Evolutionary conservation across 1,140 invertebrate genomes (phyloP).

Genomic region (Penaeus indicus): DNA sequence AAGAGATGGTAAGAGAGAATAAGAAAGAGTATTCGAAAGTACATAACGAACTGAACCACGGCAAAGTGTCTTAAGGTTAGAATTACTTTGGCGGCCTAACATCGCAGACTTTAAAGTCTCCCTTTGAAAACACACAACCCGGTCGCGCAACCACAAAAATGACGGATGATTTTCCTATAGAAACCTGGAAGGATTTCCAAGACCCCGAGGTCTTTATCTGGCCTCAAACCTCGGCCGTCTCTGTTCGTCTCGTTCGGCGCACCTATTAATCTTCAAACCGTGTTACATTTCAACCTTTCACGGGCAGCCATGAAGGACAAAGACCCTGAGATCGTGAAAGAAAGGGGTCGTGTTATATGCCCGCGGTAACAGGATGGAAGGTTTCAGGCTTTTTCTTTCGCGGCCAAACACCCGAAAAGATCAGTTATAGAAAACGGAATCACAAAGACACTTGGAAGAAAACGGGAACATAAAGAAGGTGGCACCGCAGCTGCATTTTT

Average conservation of each 20-base stretch:
- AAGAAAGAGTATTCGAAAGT: no score
- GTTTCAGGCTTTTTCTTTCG: conserved; percentile 39
- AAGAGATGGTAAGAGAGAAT: neutral
- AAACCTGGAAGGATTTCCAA: conserved; percentile 6
- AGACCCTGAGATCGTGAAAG: conserved; percentile 53
- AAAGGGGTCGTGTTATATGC: conserved; percentile 59
- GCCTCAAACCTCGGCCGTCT: conserved; percentile 23
- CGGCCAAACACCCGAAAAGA: conserved; percentile 33
- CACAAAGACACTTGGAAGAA: conserved; percentile 42
- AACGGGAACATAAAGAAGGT: conserved; percentile 29
- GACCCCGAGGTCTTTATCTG: conserved; percentile 55
- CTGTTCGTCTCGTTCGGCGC: conserved; percentile 8
- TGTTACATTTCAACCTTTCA: conserved; percentile 63
- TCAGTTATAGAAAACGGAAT: conserved; percentile 38
- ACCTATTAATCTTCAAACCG: conserved; percentile 63
- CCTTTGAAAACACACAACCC: neutral
- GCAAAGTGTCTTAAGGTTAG: no score
- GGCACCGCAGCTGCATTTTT: neutral
- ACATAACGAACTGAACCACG: no score
- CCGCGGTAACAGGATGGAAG: conserved; percentile 45
- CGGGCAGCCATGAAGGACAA: conserved; percentile 48
- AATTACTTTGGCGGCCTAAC: no score
- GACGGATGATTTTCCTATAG: conserved; percentile 55
- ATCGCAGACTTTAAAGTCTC: no score
- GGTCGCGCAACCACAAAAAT: conserved; percentile 29